Evolutionary conservation across 2,797 vertebrate genomes (phyloP).

Genomic region (Paedocypris micromegethes): DNA sequence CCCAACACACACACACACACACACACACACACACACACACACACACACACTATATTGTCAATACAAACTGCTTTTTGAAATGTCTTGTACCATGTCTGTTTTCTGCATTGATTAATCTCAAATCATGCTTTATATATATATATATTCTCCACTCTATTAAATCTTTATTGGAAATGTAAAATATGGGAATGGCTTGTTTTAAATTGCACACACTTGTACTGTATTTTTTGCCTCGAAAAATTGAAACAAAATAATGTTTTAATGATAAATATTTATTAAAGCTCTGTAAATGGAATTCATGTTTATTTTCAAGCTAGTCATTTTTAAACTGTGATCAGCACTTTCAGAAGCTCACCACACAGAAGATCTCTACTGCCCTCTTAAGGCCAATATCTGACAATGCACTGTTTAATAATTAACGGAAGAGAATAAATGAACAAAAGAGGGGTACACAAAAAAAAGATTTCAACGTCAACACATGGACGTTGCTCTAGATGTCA

Average conservation of each 20-base stretch:
- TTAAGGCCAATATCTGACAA: slow-evolving; percentile 37
- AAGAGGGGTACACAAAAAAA: too few species aligned
- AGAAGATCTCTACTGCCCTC: slow-evolving; percentile 63
- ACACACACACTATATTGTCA: too few species aligned
- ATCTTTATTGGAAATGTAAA: slow-evolving; percentile 37
- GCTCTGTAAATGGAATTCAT: slow-evolving; percentile 13
- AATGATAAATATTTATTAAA: slow-evolving; percentile 6
- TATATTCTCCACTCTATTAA: slow-evolving; percentile 29
- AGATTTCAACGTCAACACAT: too few species aligned
- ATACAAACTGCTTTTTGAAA: slow-evolving; percentile 25
- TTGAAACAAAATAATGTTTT: too few species aligned
- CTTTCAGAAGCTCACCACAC: not conserved
- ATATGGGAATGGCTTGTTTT: slow-evolving; percentile 50
- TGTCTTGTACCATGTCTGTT: slow-evolving; percentile 6
- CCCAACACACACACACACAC: too few species aligned
- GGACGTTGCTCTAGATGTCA: too few species aligned
- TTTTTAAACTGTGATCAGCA: slow-evolving; percentile 9
- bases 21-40: too few species aligned
- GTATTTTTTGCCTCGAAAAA: too few species aligned
- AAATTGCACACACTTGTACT: slow-evolving; percentile 27
- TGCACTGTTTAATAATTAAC: slow-evolving; percentile 27
- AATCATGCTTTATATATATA: slow-evolving; percentile 51
- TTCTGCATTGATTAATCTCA: slow-evolving; percentile 62
- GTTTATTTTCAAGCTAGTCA: slow-evolving; percentile 24
- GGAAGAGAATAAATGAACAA: not conserved